Percentiles rank a stretch among this genome's conserved stretches.
Evolutionary conservation across 2,888 invertebrate species (phyloP).

Genomic region (Perdita meconis): DNA sequence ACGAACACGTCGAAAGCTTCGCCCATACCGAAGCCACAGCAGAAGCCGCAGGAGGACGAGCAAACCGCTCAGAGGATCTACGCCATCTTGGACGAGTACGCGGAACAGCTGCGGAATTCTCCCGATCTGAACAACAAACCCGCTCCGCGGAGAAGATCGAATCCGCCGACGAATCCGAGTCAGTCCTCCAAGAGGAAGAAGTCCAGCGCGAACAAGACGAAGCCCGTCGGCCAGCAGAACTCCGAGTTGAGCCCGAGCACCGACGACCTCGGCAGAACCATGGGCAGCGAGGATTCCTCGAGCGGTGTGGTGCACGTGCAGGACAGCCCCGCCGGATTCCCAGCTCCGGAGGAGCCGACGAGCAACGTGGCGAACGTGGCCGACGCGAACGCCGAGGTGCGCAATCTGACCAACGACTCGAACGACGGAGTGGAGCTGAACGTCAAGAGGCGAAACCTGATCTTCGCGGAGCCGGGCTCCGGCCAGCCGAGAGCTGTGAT

Average conservation of each 20-base stretch:
- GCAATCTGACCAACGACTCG: constrained; percentile 80
- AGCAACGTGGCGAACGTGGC: constrained; percentile 54
- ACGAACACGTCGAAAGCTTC: constrained; percentile 88
- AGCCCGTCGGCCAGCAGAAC: constrained; percentile 84
- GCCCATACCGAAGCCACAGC: constrained; percentile 88
- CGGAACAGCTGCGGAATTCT: constrained; percentile 91
- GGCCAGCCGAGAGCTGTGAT: constrained; percentile 81
- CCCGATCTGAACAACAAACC: constrained; percentile 93
- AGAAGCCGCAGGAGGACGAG: constrained; percentile 92
- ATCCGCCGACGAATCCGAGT: constrained; percentile 90
- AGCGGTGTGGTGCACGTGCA: constrained; percentile 86
- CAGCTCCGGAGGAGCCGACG: constrained; percentile 76
- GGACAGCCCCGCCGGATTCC: constrained; percentile 83
- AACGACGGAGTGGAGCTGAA: constrained; percentile 78
- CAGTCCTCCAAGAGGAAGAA: constrained; percentile 90
- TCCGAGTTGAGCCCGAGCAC: constrained; percentile 87
- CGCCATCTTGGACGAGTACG: constrained; percentile 92
- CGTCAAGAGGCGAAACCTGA: constrained; percentile 79
- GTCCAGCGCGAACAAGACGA: constrained; percentile 87
- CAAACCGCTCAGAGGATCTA: constrained; percentile 92
- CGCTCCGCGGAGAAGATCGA: constrained; percentile 90
- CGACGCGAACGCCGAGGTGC: constrained; percentile 76
- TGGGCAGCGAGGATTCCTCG: constrained; percentile 92
- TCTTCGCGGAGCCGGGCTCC: constrained; percentile 79
- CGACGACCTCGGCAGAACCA: constrained; percentile 89